Evolutionary conservation across 2,797 vertebrate species (phyloP), one percentile per base, ranked within the genome.

Genomic region (Sebastiscus tertius): DNA sequence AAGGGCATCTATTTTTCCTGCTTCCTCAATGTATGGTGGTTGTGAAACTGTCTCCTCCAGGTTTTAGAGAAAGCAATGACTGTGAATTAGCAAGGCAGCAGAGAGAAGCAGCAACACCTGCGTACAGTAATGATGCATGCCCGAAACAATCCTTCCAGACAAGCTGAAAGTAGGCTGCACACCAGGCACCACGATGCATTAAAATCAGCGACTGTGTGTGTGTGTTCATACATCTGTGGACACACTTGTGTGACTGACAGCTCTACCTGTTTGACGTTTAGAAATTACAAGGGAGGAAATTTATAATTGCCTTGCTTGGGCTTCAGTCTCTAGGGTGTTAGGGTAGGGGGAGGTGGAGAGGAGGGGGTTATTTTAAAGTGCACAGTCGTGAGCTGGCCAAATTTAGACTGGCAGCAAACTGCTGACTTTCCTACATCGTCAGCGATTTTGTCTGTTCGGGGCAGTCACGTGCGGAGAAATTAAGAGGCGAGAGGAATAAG

Each of bases 321-420:
- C 66, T 62, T 49, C 6, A 4, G 73, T 84, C 86, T 82, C 88
- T 4, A 3, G 77, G 79, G 80, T 62, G 13, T 78, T 61, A 13
- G 39, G 62, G 79, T 63, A 58, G 29, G 65, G 61, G 42, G 67
- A 31, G 56, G 22, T 3, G 16, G 20, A 54, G 64, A 31, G 26
- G 36, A 10, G 27, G 13, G 68, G 31, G 26, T 27, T 67, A 56
- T 85, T 88, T 89, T 75, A 78, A 84, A 93, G 87, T 83, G 79
- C 83, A 74, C 56, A 75, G 79, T 83, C 16, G 26, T 79, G 87
- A 92, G 85, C 82, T 55, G 52, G 89, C 87, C 90, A 94, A 89
- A 94, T 94, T 92, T 95, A 94, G 89, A 93, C 85, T 69, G 88
- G 83, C 74, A 84, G 60, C 77, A 87, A 91, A 92, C 82, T 83